Evolutionary conservation across 2,888 invertebrate species (phyloP).

Genomic region (Lordiphosa andalusiaca): DNA sequence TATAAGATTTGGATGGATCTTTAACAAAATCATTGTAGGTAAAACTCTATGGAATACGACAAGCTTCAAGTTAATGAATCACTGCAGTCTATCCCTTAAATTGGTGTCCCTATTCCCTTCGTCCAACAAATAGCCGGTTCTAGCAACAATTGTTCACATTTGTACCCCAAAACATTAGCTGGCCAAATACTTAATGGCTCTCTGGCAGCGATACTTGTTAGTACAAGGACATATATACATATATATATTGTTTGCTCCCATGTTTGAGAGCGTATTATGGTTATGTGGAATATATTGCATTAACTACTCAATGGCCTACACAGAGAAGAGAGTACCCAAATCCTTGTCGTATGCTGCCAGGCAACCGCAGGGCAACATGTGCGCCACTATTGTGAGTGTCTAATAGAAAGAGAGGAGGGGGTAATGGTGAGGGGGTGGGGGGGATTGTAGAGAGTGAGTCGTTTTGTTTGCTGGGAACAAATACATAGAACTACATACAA

Average conservation of each 20-base stretch:
- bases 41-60: too few relatives aligned
- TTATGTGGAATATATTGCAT: constrained; percentile 25
- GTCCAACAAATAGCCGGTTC: too few relatives aligned
- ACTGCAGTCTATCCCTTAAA: too few relatives aligned
- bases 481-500: constrained; percentile 20
- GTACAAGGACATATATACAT: constrained; percentile 7
- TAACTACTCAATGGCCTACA: constrained; percentile 16
- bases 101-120: too few relatives aligned
- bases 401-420: background rate
- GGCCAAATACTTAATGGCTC: constrained; percentile 24
- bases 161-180: constrained; percentile 18
- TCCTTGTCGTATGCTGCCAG: constrained; percentile 7
- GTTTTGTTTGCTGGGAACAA: constrained; percentile 33
- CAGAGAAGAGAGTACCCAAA: constrained; percentile 1
- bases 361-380: constrained; percentile 16
- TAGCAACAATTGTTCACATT: too few relatives aligned
- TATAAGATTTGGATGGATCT: too few relatives aligned
- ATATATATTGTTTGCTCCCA: constrained; percentile 8
- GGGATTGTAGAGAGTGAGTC: background rate
- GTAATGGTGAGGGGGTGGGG: background rate
- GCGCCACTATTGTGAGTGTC: constrained; percentile 1
- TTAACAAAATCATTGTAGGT: too few relatives aligned
- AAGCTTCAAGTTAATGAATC: too few relatives aligned
- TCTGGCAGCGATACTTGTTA: constrained; percentile 14
- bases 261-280: background rate